Evolutionary conservation across 2,113 vertebrate genomes (phyloP).

Genomic region (Phalacrocorax brasilianus): DNA sequence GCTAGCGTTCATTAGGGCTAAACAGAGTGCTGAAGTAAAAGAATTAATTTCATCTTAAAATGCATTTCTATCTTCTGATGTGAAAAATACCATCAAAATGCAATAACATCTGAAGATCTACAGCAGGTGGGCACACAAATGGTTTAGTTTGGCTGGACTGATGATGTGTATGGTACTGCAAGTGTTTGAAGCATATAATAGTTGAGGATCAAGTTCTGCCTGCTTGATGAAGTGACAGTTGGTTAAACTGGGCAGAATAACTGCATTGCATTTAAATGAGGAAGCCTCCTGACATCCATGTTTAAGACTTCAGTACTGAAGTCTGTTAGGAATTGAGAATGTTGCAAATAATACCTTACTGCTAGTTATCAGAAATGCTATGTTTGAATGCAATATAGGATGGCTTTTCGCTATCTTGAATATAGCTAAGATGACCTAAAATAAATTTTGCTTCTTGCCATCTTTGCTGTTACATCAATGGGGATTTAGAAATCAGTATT

Average conservation of each 20-base stretch:
- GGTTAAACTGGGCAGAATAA: constrained; percentile 15
- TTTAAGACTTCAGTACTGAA: neutral
- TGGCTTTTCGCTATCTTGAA: neutral
- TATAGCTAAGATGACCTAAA: neutral
- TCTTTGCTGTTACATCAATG: neutral
- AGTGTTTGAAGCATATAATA: neutral
- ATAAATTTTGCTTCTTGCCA: neutral
- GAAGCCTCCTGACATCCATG: neutral
- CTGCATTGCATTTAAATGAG: constrained; percentile 27
- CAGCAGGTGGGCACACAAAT: neutral
- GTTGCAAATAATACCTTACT: neutral
- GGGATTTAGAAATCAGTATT: neutral
- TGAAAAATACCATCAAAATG: neutral
- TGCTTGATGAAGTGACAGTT: constrained; percentile 17
- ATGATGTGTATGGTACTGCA: neutral
- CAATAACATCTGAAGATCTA: neutral
- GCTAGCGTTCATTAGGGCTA: neutral
- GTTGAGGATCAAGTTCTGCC: neutral
- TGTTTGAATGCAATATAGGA: neutral
- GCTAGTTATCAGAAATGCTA: neutral
- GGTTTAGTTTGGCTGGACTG: neutral
- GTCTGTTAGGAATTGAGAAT: neutral
- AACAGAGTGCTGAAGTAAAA: neutral
- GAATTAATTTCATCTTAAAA: neutral
- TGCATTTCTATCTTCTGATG: neutral